These are phyloP conservation scores for Xenopus laevis DNA, from an alignment of 2,113 vertebrate genomes.

Conservation along the genomic window DNA sequence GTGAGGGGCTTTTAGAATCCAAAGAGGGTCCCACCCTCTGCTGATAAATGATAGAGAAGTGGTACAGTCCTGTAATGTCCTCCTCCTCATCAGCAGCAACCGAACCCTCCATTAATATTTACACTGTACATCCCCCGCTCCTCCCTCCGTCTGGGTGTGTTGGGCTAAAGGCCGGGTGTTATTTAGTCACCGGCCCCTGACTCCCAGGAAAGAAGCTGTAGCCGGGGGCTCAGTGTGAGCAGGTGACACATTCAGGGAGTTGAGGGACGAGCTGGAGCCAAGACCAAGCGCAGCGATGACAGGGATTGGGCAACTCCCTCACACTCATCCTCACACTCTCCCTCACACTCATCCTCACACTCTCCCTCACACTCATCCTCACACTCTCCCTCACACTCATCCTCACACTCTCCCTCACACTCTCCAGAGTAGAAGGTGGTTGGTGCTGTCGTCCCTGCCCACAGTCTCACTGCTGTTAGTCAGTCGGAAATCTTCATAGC, in stretches of 20 bases:
- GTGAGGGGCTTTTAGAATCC: not conserved
- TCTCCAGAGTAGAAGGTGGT: slow-evolving; percentile 93
- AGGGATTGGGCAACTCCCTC: not conserved
- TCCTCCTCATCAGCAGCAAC: too few species aligned
- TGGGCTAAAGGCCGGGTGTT: not conserved
- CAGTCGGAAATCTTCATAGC: slow-evolving; percentile 94
- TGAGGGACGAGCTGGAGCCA: not conserved
- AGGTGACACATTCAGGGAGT: slow-evolving; percentile 8
- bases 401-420: too few species aligned
- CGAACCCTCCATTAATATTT: not conserved
- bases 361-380: too few species aligned
- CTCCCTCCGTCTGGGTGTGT: not conserved
- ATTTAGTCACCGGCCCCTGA: not conserved
- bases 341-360: too few species aligned
- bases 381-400: too few species aligned
- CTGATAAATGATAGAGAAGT: not conserved
- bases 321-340: too few species aligned
- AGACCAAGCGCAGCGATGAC: slow-evolving; percentile 6
- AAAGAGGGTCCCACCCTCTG: not conserved
- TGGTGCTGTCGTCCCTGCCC: slow-evolving; percentile 94
- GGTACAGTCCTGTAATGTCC: not conserved
- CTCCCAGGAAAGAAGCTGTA: not conserved
- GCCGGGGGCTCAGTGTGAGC: not conserved
- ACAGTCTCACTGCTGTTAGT: slow-evolving; percentile 90
- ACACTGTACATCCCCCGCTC: not conserved